Evolutionary conservation across 2,113 vertebrate genomes (phyloP).

Genomic region (Pedetes capensis): DNA sequence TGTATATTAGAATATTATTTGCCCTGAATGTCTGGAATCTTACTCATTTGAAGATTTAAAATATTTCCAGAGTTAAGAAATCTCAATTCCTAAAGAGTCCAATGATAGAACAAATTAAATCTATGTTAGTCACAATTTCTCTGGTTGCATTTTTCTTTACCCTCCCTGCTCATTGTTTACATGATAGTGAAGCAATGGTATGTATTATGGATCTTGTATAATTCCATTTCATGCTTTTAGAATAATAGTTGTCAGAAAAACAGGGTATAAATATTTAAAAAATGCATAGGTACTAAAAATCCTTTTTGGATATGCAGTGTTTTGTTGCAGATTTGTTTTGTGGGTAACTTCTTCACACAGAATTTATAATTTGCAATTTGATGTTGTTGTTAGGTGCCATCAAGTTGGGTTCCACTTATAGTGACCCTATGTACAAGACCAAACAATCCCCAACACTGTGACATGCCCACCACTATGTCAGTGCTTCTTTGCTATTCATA

Average conservation of each 20-base stretch:
- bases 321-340: slow-evolving; percentile 40
- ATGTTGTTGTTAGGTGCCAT: too few relatives aligned
- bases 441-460: too few relatives aligned
- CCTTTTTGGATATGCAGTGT: background rate
- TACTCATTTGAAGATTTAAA: slow-evolving; percentile 39
- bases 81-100: background rate
- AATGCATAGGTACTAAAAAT: background rate
- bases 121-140: background rate
- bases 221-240: slow-evolving; percentile 20
- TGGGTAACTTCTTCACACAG: slow-evolving; percentile 54
- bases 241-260: slow-evolving; percentile 37
- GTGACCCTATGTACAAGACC: too few relatives aligned
- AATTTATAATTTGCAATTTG: slow-evolving; percentile 78
- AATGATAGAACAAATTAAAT: background rate
- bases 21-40: slow-evolving; percentile 21
- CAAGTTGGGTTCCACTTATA: too few relatives aligned
- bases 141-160: slow-evolving; percentile 45
- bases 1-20: slow-evolving; percentile 60
- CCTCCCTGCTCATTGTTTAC: background rate
- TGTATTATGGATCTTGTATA: background rate
- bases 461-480: too few relatives aligned
- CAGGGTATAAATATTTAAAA: background rate
- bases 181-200: background rate
- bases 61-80: slow-evolving; percentile 42
- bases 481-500: too few relatives aligned